phyloP scores from a whole-genome alignment of 2,113 vertebrate genomes.

The Oreochromis aureus region DNA sequence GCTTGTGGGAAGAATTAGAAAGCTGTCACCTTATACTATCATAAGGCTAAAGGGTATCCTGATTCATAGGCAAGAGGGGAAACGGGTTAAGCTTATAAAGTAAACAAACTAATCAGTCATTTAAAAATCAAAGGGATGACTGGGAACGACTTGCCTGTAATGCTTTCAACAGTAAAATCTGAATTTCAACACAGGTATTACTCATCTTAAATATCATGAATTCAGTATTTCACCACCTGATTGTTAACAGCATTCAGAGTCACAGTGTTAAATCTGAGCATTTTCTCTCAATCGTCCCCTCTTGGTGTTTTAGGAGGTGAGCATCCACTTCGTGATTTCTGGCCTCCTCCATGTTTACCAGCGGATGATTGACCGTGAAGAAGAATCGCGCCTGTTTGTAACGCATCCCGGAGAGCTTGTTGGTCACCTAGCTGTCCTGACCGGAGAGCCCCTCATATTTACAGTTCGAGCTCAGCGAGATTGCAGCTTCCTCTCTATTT shows the following conservation, averaged over 20 bases:
- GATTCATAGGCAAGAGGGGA: background rate
- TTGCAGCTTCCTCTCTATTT: slow-evolving; percentile 92
- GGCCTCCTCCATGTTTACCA: slow-evolving; percentile 92
- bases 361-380: slow-evolving; percentile 84
- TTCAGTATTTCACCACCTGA: background rate
- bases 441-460: slow-evolving; percentile 93
- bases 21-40: background rate
- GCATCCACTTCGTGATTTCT: slow-evolving; percentile 90
- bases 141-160: background rate
- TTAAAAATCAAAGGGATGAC: background rate
- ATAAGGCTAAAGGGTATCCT: background rate
- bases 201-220: background rate
- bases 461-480: slow-evolving; percentile 87
- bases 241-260: background rate
- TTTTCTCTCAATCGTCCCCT: background rate
- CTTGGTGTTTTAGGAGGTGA: slow-evolving; percentile 78
- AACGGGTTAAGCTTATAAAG: background rate
- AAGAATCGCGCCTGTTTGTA: slow-evolving; percentile 89
- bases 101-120: background rate
- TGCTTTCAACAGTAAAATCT: background rate
- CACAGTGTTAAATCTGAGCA: background rate
- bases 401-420: slow-evolving; percentile 90
- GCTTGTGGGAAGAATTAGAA: background rate
- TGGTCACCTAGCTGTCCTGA: slow-evolving; percentile 90
- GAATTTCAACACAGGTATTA: background rate